phyloP scores from a whole-genome alignment of 2,888 invertebrate genomes.

The Amphipoea oculea region DNA sequence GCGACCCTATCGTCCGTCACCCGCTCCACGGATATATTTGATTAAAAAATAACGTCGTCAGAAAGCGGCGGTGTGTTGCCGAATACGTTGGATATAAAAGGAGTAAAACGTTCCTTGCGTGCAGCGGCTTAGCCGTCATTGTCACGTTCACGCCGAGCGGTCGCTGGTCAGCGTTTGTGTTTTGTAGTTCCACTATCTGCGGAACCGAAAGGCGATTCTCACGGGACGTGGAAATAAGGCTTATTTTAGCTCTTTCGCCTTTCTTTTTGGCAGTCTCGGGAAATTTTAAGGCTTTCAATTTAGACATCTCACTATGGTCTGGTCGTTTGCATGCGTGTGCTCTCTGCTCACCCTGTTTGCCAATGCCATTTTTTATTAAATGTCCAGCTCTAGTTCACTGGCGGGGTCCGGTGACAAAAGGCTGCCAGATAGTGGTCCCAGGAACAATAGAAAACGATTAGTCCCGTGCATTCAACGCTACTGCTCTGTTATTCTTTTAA shows the following conservation, averaged over 20 bases:
- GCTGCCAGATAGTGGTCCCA: slow-evolving; percentile 82
- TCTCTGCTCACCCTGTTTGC: slow-evolving; percentile 74
- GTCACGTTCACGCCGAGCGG: slow-evolving; percentile 83
- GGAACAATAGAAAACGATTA: slow-evolving; percentile 87
- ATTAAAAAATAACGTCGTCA: slow-evolving; percentile 91
- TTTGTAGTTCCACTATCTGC: slow-evolving; percentile 87
- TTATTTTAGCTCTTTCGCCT: slow-evolving; percentile 57
- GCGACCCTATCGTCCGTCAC: slow-evolving; percentile 90
- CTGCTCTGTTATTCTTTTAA: slow-evolving; percentile 82
- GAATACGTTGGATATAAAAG: slow-evolving; percentile 82
- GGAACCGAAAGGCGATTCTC: slow-evolving; percentile 76
- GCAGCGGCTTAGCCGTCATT: slow-evolving; percentile 88
- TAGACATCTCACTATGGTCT: slow-evolving; percentile 61
- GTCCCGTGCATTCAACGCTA: slow-evolving; percentile 73
- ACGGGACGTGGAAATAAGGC: slow-evolving; percentile 65
- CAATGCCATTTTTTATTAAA: slow-evolving; percentile 83
- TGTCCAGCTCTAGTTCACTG: slow-evolving; percentile 80
- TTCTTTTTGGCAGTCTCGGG: slow-evolving; percentile 63
- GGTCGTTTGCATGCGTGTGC: slow-evolving; percentile 54
- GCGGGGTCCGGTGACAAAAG: slow-evolving; percentile 79
- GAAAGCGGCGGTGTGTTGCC: slow-evolving; percentile 84
- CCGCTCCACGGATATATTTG: slow-evolving; percentile 90
- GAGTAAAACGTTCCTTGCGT: slow-evolving; percentile 84
- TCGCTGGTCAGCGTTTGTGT: slow-evolving; percentile 78
- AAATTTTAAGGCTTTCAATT: slow-evolving; percentile 66